Percentiles rank a stretch among this genome's conserved stretches.
phyloP scores from a whole-genome alignment of 2,888 invertebrate genomes.

The Leptinotarsa tumamoca region DNA sequence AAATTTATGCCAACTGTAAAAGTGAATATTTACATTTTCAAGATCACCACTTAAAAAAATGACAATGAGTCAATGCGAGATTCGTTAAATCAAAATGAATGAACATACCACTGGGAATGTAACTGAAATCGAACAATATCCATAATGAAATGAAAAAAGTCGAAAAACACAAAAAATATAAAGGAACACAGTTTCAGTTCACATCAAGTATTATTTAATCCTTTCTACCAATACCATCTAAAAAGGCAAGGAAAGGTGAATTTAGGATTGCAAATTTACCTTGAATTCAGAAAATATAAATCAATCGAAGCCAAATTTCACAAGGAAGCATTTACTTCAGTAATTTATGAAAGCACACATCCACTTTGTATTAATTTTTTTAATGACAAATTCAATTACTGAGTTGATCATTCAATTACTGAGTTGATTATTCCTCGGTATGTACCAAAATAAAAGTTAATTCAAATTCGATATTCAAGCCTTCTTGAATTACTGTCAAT shows the following conservation, averaged over 20 bases:
- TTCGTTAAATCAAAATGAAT: not conserved
- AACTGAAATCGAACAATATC: slow-evolving; percentile 1
- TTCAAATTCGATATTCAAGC: no score
- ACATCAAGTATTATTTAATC: slow-evolving; percentile 51
- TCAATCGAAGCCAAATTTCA: no score
- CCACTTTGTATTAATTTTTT: no score
- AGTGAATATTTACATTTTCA: no score
- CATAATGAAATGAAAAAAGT: slow-evolving; percentile 2
- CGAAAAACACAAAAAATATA: slow-evolving; percentile 33
- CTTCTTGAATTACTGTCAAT: no score
- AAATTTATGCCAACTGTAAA: no score
- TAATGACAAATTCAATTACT: no score
- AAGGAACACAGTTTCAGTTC: slow-evolving; percentile 44
- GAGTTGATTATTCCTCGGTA: no score
- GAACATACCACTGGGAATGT: slow-evolving; percentile 13
- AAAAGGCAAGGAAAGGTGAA: slow-evolving; percentile 30
- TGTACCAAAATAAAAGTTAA: no score
- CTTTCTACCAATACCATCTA: slow-evolving; percentile 57
- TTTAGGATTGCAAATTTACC: slow-evolving; percentile 31
- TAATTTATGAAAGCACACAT: no score
- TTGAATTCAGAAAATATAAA: slow-evolving; percentile 11
- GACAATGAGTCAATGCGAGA: not conserved
- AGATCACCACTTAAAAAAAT: not conserved
- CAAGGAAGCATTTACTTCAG: no score
- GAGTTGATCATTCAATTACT: no score